Percentiles rank a stretch among this genome's conserved stretches.
These are phyloP conservation scores for Phaethon lepturus DNA, from an alignment of 2,113 vertebrate species.

Conservation along the genomic window DNA sequence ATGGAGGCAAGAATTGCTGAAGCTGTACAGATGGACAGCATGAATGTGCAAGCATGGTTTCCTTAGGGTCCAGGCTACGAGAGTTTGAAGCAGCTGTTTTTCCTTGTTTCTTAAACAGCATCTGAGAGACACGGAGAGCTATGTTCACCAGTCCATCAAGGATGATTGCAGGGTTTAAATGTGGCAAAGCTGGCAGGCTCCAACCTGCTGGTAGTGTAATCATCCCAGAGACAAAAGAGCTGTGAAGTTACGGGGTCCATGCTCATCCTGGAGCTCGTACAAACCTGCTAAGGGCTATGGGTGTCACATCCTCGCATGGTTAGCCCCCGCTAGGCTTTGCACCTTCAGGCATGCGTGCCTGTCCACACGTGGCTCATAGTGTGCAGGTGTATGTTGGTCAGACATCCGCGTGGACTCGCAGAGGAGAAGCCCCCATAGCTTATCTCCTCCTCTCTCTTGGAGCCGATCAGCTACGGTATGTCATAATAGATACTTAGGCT, in stretches of 20 bases:
- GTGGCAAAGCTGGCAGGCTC: not conserved
- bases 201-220: not conserved
- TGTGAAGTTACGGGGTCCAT: not conserved
- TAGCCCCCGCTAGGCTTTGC: not conserved
- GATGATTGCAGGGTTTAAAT: not conserved
- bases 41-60: not conserved
- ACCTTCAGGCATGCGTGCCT: too few species aligned
- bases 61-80: not conserved
- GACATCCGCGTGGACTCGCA: not conserved
- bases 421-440: not conserved
- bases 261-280: not conserved
- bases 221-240: not conserved
- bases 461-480: conserved; percentile 25
- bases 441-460: not conserved
- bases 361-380: not conserved
- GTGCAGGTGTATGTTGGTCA: not conserved
- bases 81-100: not conserved
- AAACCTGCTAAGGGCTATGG: not conserved
- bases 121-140: not conserved
- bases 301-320: not conserved
- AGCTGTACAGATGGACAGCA: not conserved
- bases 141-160: not conserved
- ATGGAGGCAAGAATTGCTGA: not conserved
- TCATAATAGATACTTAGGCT: conserved; percentile 21
- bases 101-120: not conserved